Base-by-base conservation (phyloP, 1,140 invertebrate species). In the Bradysia coprophila region DNA sequence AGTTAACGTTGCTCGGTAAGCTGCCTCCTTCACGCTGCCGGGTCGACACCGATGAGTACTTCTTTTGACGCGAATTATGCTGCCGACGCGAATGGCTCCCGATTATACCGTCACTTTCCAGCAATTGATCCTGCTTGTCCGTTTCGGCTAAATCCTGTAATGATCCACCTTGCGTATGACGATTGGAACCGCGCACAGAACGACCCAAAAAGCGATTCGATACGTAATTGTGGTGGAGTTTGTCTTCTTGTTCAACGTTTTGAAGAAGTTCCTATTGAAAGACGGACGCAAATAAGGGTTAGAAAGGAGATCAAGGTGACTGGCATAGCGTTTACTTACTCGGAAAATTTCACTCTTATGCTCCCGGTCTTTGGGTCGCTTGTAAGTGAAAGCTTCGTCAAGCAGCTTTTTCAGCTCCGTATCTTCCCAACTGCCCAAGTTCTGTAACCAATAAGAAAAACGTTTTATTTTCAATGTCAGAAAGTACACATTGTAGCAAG, bases 301-400 rank as follows among this genome's bases (percentile, higher is more conserved):
- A 31, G 28, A 9, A 31, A 9, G 8, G 28, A 31, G n/a, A 31
- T 31, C n/a, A n/a, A 8, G n/a, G n/a, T n/a, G n/a, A n/a, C n/a
- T n/a, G n/a, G n/a, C n/a, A n/a, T n/a, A n/a, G n/a, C n/a, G 8
- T 31, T 41, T 33, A 56, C 57, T 66, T 64, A 78, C 76, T 64
- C 75, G 72, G 56, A 80, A 80, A 37, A 77, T 66, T 59, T 68
- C 65, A 48, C 76, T 78, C 58, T 78, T 78, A 54, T 73, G 74
- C 60, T 76, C 73, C 48, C 70, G 63, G 56, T 80, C 76, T 61
- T 73, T 75, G 34, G 76, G 76, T 51, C 69, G 68, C 51, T 77
- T 78, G 54, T 80, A 81, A 45, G 66, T 72, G 49, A 75, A 67
- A 40, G 76, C 77, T 66, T 81, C 78, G 49, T 80, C 73, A 43